Evolutionary conservation across 2,888 invertebrate species (phyloP).

Genomic region (Thymelicus sylvestris): DNA sequence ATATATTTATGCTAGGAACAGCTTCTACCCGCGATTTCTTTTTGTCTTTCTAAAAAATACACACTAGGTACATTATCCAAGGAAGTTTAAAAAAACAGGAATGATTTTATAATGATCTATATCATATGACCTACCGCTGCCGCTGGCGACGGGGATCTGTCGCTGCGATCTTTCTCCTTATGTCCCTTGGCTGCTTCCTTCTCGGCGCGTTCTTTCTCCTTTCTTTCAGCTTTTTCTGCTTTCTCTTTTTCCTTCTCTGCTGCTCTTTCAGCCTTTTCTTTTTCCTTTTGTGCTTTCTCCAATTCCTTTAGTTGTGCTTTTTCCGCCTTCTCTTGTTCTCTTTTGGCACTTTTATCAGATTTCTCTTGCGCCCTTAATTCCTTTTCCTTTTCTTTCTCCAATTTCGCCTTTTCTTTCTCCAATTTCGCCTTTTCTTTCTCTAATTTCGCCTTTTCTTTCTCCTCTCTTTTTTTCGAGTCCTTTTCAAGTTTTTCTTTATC

Average conservation of each 20-base stretch:
- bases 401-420: constrained; percentile 5
- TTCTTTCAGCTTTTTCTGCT: constrained; percentile 15
- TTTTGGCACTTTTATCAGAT: constrained; percentile 13
- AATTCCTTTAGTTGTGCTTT: constrained; percentile 28
- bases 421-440: constrained; percentile 40
- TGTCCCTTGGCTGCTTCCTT: constrained; percentile 17
- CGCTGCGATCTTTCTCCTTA: constrained; percentile 8
- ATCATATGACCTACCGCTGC: not conserved
- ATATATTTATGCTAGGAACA: constrained; percentile 46
- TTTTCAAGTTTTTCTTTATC: constrained; percentile 14
- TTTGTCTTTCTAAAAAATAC: constrained; percentile 19
- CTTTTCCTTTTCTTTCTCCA: constrained; percentile 38
- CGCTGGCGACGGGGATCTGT: constrained; percentile 17
- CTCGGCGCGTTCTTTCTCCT: constrained; percentile 26
- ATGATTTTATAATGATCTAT: no score
- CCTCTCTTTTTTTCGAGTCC: constrained; percentile 5
- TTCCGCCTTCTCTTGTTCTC: constrained; percentile 35
- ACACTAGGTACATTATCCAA: not conserved
- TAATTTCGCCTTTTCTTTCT: not conserved
- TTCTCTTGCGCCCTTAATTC: constrained; percentile 25
- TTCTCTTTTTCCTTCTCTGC: constrained; percentile 26
- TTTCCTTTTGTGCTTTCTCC: constrained; percentile 35
- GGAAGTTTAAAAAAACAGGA: no score
- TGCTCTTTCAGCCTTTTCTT: constrained; percentile 33
- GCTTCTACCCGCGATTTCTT: constrained; percentile 25